Evolutionary conservation across 2,888 invertebrate genomes (phyloP), one percentile per base, ranked within the genome.

Genomic region (Chrysina gloriosa): DNA sequence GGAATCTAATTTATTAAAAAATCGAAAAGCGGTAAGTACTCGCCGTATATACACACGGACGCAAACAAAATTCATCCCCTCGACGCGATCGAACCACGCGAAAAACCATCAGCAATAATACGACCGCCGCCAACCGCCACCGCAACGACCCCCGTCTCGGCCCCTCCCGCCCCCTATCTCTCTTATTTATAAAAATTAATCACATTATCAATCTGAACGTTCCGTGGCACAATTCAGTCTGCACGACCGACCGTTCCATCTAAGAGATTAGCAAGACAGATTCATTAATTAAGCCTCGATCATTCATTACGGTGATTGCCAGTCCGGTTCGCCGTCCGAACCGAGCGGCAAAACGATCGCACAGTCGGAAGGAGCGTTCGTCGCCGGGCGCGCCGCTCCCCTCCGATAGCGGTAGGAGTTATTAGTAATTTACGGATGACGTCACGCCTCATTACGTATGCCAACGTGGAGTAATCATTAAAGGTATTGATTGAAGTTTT

Each of bases 211-310:
- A 82, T 82, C 81, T 78, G 79, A 78, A 79, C 78, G 76, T 78
- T 81, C 73, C 78, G 79, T 79, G 78, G 78, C 78, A 79, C 80
- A 80, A 77, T 79, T 77, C 79, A 76, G 77, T 77, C 69, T 73
- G 79, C 79, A 77, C 80, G 80, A 79, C 79, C 80, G 80, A 79
- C 79, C 79, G 76, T 79, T 83, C 83, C 82, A 82, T 83, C 83
- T 82, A 82, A 81, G 81, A 83, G 83, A 83, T 83, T 83, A 83
- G 83, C 83, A 82, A 83, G 83, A 83, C 83, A 83, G 83, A 83
- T 83, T 83, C 83, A 83, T 83, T 84, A 83, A 84, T 83, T 83
- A 82, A 83, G 82, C 78, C 77, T 77, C 81, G 83, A 83, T 82
- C 83, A 82, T 83, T 84, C 83, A 83, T 83, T 83, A 83, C 79